Evolutionary conservation across 1,140 invertebrate genomes (phyloP).

Genomic region (Orussus abietinus): DNA sequence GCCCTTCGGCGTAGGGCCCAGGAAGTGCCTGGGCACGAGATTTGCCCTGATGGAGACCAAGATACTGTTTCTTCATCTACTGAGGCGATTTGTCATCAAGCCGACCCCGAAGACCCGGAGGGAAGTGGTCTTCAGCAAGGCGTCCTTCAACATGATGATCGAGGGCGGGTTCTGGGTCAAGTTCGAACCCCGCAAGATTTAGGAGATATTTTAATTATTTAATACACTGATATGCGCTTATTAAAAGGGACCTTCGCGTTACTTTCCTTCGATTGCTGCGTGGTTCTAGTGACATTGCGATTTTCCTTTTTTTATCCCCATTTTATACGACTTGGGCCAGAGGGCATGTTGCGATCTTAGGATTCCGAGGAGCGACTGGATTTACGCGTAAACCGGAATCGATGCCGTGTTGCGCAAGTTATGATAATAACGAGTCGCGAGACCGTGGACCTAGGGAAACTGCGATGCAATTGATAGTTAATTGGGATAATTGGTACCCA

Average conservation of each 20-base stretch:
- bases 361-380: too few relatives aligned
- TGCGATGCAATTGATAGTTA: too few relatives aligned
- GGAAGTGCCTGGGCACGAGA: slow-evolving; percentile 37
- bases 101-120: slow-evolving; percentile 19
- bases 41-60: slow-evolving; percentile 46
- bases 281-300: too few relatives aligned
- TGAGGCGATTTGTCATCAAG: slow-evolving; percentile 33
- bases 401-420: too few relatives aligned
- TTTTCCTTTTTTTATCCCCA: too few relatives aligned
- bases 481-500: too few relatives aligned
- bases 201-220: slow-evolving; percentile 1
- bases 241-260: too few relatives aligned
- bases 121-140: slow-evolving; percentile 27
- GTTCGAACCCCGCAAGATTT: slow-evolving; percentile 21
- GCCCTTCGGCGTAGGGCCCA: slow-evolving; percentile 58
- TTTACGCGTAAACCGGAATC: too few relatives aligned
- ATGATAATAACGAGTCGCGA: too few relatives aligned
- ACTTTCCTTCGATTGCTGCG: not conserved
- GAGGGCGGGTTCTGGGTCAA: slow-evolving; percentile 35
- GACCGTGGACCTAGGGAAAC: too few relatives aligned
- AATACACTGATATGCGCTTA: not conserved
- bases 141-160: slow-evolving; percentile 24
- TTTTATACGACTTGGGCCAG: too few relatives aligned
- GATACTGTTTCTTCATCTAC: slow-evolving; percentile 29
- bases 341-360: too few relatives aligned